Percentiles rank a stretch among this genome's conserved stretches.
Conservation (phyloP, 23 tunicate species). For the Oikopleura dioica region DNA sequence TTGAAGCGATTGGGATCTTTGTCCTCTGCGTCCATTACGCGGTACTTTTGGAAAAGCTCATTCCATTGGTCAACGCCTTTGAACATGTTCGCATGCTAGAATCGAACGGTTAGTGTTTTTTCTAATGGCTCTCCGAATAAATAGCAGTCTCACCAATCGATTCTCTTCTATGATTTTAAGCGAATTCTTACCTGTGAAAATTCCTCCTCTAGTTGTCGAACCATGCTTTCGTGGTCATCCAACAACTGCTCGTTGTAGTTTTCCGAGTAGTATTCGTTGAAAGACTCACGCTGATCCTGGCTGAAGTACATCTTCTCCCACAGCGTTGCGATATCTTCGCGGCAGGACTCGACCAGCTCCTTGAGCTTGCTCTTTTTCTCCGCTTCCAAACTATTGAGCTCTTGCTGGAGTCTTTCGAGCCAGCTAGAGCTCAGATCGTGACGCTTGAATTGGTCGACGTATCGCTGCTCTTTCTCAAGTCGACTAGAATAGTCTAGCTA, state of each 20-base stretch:
- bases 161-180: background rate
- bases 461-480: no score
- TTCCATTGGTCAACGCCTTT: background rate
- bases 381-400: background rate
- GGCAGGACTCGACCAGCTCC: background rate
- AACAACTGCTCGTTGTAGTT: background rate
- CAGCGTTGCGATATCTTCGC: background rate
- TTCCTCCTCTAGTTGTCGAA: background rate
- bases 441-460: no score
- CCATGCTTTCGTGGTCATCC: background rate
- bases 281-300: background rate
- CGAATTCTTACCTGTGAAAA: background rate
- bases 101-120: no score
- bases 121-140: no score
- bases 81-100: background rate
- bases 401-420: constrained; percentile 44
- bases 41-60: background rate
- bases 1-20: background rate
- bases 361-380: background rate
- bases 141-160: no score
- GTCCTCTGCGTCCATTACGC: background rate
- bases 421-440: constrained; percentile 29
- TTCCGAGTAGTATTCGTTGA: background rate
- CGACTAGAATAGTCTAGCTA: no score
- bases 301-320: background rate